Evolutionary conservation across 2,113 vertebrate species (phyloP), one percentile per base, ranked within the genome.

Genomic region (Ptychochromis oligacanthus): DNA sequence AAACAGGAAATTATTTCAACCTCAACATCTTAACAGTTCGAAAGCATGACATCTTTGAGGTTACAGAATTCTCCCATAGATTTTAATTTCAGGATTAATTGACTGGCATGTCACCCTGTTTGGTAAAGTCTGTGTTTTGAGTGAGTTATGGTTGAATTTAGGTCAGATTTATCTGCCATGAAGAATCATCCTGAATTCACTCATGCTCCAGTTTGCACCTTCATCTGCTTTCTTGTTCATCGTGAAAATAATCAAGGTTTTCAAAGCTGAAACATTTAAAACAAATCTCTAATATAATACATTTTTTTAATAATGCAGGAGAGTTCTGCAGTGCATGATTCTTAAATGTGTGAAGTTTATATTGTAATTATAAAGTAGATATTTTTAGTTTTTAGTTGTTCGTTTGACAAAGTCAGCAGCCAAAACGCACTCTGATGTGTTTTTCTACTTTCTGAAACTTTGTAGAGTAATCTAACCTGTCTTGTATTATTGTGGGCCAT

Each of bases 381-480:
- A 26, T 46, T 67, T 46, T 67, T 67, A 67, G 64, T 26, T 67
- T 1, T 46, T 43, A 15, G 43, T 24, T 46, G n/a, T 17, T 67
- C 13, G 14, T 15, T 28, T 12, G 64, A 18, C 64, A 26, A 40
- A 65, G 38, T 43, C 22, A 24, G 40, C 22, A 28, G 22, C 15
- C 26, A 26, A 46, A 67, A 31, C 26, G 3, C 1, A 26, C 22
- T 46, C 4, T 12, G 46, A 36, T 2, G 40, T 67, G 38, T 49
- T 70, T 70, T 24, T 12, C 1, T 70, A 46, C 43, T 70, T 49
- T 11, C 0, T 70, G 64, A 67, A 28, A 18, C 7, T 59, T 59
- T 18, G 18, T 18, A 18, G 2, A 49, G 40, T 46, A 24, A 70
- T 49, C 0, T 31, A 72, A 72, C 20, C 15, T 0, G 0, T 52